Evolutionary conservation across 2,888 invertebrate genomes (phyloP), one percentile per base, ranked within the genome.

Genomic region (Dicyrtoma fusca): DNA sequence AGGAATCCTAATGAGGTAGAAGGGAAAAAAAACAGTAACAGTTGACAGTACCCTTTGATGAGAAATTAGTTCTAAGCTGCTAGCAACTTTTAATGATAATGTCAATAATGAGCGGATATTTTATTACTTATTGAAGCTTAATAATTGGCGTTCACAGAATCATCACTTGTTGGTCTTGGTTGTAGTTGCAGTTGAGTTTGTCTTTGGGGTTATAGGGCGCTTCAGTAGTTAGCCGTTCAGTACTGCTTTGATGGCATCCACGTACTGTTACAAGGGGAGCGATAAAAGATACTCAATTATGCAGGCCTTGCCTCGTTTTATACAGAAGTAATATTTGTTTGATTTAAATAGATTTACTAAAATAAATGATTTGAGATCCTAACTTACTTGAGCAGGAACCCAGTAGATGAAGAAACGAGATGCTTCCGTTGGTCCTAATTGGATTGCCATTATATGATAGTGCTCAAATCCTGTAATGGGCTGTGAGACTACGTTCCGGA

Each of bases 401-500:
- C 95, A 95, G 85, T 95, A 95, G 75, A 95, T 89, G 93, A 94
- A 95, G 84, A 94, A 94, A 78, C 93, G 86, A 42, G 94, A 94
- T 4, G 94, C 94, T 84, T 95, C 95, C 64, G 95, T 95, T 10
- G 95, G 91, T 17, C 95, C 95, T 79, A 95, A 85, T 85, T 95
- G 95, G 74, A 95, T 87, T 71, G 91, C 94, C 92, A 94, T 84
- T 13, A 82, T 81, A 25, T 74, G 47, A 86, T 95, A 95, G 83
- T 94, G 91, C 82, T 93, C 93, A 84, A 92, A 90, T 72, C 91
- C 92, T 83, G 91, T 91, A 80, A 95, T 94, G 19, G 94, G 89
- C 86, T 95, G 95, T 81, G 85, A 88, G 51, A 87, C 86, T 81
- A 92, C 88, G 84, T 90, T 89, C 85, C 92, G 93, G 81, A 95